A percentile compares a stretch with the other conserved stretches of the same genome.
phyloP scores from a whole-genome alignment of 2,888 invertebrate genomes.

The Drosophila tripunctata region DNA sequence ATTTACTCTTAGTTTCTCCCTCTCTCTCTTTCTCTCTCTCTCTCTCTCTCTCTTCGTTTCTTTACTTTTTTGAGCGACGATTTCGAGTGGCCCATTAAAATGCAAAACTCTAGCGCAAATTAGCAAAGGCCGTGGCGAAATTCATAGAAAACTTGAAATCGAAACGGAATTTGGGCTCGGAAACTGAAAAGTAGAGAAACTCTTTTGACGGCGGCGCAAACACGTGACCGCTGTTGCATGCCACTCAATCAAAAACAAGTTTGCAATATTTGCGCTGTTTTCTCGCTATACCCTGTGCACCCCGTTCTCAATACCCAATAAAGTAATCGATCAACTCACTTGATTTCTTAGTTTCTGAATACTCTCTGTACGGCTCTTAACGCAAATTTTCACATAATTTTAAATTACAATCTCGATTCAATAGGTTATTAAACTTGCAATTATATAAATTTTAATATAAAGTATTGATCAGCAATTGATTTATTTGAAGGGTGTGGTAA shows the following conservation, averaged over 20 bases:
- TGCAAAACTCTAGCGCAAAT: constrained; percentile 40
- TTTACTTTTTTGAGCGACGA: background rate
- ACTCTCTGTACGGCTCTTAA: too few relatives aligned
- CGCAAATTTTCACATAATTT: too few relatives aligned
- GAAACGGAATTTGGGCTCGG: background rate
- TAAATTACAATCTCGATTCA: too few relatives aligned
- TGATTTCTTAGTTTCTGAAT: too few relatives aligned
- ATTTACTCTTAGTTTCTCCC: background rate
- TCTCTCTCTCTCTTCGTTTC: background rate
- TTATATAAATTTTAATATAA: too few relatives aligned
- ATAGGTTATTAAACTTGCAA: too few relatives aligned
- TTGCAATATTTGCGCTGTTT: constrained; percentile 26
- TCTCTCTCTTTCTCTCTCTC: background rate
- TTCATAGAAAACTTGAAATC: constrained; percentile 3
- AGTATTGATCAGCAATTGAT: too few relatives aligned
- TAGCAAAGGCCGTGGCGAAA: constrained; percentile 27
- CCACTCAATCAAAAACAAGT: constrained; percentile 37
- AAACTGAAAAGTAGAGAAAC: constrained; percentile 9
- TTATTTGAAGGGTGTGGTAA: too few relatives aligned
- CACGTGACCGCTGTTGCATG: constrained; percentile 35
- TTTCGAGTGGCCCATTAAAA: constrained; percentile 27
- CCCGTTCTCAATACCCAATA: too few relatives aligned
- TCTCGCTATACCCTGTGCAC: background rate
- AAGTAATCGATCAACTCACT: background rate
- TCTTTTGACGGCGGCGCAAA: constrained; percentile 5